Conservation (phyloP, 2,797 vertebrate genomes). For the Poeciliopsis infans region DNA sequence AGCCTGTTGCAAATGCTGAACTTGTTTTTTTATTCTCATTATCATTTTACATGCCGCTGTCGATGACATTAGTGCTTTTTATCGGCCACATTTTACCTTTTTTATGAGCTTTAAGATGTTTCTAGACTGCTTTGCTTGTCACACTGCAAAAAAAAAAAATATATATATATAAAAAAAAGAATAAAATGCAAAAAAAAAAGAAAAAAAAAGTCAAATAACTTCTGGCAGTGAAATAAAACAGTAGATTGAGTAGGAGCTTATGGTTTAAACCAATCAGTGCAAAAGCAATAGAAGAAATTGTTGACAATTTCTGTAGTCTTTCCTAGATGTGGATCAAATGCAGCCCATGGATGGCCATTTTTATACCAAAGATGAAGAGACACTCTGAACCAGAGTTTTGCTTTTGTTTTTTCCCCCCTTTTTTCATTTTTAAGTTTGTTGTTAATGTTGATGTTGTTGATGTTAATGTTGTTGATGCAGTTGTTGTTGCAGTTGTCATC, state of each 20-base stretch:
- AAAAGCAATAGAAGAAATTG: constrained; percentile 99
- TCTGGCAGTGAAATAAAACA: constrained; percentile 75
- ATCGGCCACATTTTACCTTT: constrained; percentile 97
- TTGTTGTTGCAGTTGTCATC: constrained; percentile 69
- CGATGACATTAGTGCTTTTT: constrained; percentile 95
- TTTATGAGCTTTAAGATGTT: constrained; percentile 97
- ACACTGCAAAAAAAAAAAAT: constrained; percentile 89
- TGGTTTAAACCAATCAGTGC: constrained; percentile 87
- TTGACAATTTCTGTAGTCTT: constrained; percentile 99
- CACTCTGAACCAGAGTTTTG: constrained; percentile 89
- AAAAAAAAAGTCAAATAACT: constrained; percentile 58
- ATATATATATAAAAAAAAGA: constrained; percentile 63
- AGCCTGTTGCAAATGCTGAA: constrained; percentile 90
- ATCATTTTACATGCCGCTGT: constrained; percentile 89
- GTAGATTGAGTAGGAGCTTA: constrained; percentile 92
- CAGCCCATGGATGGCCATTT: constrained; percentile 97
- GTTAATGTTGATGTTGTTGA: constrained; percentile 67
- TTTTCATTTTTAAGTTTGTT: constrained; percentile 74
- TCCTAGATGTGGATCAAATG: constrained; percentile 97
- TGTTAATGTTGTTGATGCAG: constrained; percentile 71
- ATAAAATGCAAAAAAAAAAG: constrained; percentile 73
- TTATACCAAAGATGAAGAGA: constrained; percentile 99
- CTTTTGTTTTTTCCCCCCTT: constrained; percentile 11
- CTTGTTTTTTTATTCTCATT: constrained; percentile 78
- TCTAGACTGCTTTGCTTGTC: constrained; percentile 98